A percentile compares a stretch with the other conserved stretches of the same genome.
These are phyloP conservation scores for Asarcornis scutulata DNA, from an alignment of 2,113 vertebrate genomes.

Conservation along the genomic window DNA sequence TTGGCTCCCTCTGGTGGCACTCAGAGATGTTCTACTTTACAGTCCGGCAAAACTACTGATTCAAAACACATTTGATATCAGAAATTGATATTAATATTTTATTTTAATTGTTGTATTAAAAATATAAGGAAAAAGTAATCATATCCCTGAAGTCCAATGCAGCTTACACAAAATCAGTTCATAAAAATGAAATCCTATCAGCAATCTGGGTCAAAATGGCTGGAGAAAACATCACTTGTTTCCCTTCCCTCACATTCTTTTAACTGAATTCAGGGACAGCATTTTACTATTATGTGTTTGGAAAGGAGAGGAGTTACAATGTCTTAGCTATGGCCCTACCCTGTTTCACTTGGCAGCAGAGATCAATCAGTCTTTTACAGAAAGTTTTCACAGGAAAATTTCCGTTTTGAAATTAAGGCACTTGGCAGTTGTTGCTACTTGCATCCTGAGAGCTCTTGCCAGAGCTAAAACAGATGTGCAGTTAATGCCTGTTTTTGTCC, in stretches of 20 bases:
- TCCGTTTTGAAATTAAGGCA: background rate
- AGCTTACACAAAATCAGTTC: background rate
- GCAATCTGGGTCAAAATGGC: background rate
- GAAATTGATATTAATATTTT: background rate
- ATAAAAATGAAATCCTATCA: background rate
- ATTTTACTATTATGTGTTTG: background rate
- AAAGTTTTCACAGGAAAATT: background rate
- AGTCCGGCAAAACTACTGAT: background rate
- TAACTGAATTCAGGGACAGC: background rate
- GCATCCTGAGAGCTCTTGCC: background rate
- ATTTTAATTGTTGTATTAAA: background rate
- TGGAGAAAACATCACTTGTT: background rate
- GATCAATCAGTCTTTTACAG: background rate
- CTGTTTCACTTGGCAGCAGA: background rate
- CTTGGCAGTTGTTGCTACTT: background rate
- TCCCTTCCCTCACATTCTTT: background rate
- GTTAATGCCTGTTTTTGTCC: background rate
- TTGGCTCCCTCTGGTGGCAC: slow-evolving; percentile 61
- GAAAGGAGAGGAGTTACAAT: background rate
- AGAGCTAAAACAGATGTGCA: slow-evolving; percentile 33
- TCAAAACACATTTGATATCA: background rate
- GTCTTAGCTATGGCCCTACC: background rate
- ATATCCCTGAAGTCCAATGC: background rate
- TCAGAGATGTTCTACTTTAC: background rate
- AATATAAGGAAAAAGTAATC: background rate